A percentile compares a stretch with the other conserved stretches of the same genome.
Evolutionary conservation across 2,113 vertebrate species (phyloP).

Genomic region (Zosterops borbonicus): DNA sequence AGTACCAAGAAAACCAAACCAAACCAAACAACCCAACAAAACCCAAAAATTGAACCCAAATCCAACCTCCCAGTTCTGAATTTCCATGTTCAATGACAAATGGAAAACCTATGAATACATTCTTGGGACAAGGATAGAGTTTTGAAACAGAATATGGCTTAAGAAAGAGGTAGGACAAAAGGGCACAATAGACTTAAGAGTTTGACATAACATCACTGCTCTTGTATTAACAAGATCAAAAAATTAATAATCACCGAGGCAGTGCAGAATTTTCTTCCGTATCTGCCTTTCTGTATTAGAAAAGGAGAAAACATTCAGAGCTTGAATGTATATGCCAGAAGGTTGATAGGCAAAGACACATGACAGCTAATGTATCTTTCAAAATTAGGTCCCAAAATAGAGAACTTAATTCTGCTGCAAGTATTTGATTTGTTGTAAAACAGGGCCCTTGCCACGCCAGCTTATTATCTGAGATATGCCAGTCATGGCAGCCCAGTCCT

Average conservation of each 20-base stretch:
- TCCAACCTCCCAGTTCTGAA: accelerated
- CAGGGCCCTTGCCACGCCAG: neutral
- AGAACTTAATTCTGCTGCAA: neutral
- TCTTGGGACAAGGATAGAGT: neutral
- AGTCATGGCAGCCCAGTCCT: neutral
- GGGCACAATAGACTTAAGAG: neutral
- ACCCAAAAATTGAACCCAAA: neutral
- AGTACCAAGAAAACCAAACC: neutral
- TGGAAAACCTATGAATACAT: neutral
- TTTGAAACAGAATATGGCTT: neutral
- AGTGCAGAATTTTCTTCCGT: neutral
- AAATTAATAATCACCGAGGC: neutral
- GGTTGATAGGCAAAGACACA: neutral
- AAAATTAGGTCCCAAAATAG: neutral
- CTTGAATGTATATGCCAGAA: neutral
- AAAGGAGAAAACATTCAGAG: neutral
- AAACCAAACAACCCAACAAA: neutral
- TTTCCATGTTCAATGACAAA: neutral
- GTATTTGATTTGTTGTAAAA: neutral
- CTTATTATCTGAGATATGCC: neutral
- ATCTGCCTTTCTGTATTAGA: neutral
- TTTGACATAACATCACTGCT: neutral
- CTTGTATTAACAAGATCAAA: neutral
- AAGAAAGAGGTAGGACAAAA: neutral
- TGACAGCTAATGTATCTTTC: neutral